phyloP scores from a whole-genome alignment of 2,113 vertebrate species.

The Chloebia gouldiae region DNA sequence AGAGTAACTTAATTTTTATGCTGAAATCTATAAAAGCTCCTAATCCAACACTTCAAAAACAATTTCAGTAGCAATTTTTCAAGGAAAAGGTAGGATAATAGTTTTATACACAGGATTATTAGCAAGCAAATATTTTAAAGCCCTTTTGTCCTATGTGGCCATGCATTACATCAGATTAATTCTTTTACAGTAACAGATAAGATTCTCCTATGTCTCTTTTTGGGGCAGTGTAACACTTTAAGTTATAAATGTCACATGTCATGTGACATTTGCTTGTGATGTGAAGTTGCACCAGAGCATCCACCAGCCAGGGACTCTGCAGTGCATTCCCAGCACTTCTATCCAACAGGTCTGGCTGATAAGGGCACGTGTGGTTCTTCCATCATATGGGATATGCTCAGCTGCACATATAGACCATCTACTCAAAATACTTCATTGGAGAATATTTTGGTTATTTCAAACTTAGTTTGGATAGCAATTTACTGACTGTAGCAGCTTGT shows the following conservation, averaged over 20 bases:
- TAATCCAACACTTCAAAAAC: not conserved
- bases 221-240: not conserved
- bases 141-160: not conserved
- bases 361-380: not conserved
- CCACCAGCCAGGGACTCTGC: not conserved
- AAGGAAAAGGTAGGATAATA: not conserved
- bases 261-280: not conserved
- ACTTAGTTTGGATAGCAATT: not conserved
- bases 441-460: not conserved
- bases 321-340: not conserved
- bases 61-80: not conserved
- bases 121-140: not conserved
- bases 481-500: not conserved
- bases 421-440: not conserved
- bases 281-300: not conserved
- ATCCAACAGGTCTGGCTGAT: not conserved
- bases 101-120: not conserved
- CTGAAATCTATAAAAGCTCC: not conserved
- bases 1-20: not conserved
- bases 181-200: not conserved
- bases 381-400: fast-evolving
- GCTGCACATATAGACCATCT: not conserved
- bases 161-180: not conserved
- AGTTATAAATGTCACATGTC: no score
- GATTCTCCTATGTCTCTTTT: not conserved